These are phyloP conservation scores for Poicephalus meyeri DNA, from an alignment of 2,113 vertebrate species.

Conservation along the genomic window DNA sequence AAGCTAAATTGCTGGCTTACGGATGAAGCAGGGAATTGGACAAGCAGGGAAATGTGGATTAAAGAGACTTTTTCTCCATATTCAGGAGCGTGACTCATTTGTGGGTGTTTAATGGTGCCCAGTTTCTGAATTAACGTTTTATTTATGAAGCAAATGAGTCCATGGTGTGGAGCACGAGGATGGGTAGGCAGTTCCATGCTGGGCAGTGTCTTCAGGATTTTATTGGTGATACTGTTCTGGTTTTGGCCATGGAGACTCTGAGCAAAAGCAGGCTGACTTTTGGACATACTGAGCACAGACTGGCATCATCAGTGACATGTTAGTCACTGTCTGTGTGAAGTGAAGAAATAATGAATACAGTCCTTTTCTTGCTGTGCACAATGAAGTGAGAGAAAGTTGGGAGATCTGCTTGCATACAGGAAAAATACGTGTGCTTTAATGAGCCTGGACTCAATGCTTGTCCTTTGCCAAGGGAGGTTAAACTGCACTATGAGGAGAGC, in stretches of 20 bases:
- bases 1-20: not conserved
- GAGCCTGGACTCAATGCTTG: not conserved
- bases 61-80: not conserved
- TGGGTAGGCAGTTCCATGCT: not conserved
- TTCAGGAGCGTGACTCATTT: not conserved
- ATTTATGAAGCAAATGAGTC: not conserved
- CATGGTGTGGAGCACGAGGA: not conserved
- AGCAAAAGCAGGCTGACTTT: not conserved
- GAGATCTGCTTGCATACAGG: not conserved
- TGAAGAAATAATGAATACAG: not conserved
- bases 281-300: not conserved
- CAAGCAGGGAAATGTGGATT: not conserved
- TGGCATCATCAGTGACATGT: not conserved
- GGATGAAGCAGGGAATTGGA: not conserved
- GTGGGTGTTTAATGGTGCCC: not conserved
- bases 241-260: not conserved
- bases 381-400: not conserved
- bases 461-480: not conserved
- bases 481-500: not conserved
- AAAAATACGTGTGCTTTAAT: not conserved
- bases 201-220: not conserved
- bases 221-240: not conserved
- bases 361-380: not conserved
- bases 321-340: not conserved
- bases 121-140: not conserved